These are phyloP conservation scores for Ctenopoma kingsleyae DNA, from an alignment of 2,797 vertebrate species.

Conservation along the genomic window DNA sequence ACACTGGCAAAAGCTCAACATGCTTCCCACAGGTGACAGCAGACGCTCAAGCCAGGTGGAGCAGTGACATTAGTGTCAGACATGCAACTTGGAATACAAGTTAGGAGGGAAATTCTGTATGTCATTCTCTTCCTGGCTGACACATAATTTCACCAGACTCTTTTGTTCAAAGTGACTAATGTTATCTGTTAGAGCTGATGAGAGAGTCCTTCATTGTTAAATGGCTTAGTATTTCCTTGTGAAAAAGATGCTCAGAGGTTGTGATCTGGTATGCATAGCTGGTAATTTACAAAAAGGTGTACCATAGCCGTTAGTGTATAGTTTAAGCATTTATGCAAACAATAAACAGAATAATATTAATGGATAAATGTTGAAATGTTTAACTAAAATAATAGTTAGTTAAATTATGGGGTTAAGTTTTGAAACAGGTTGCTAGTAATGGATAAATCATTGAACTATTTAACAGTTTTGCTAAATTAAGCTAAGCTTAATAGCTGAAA, in stretches of 20 bases:
- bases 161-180: neutral
- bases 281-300: neutral
- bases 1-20: conserved; percentile 53
- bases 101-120: conserved; percentile 27
- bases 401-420: no score
- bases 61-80: conserved; percentile 65
- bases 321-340: no score
- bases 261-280: neutral
- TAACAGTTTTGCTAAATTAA: no score
- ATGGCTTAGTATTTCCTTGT: neutral
- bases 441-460: no score
- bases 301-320: no score
- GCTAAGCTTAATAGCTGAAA: no score
- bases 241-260: neutral
- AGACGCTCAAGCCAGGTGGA: conserved; percentile 69
- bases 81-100: conserved; percentile 49
- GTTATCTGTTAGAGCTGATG: neutral
- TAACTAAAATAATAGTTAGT: no score
- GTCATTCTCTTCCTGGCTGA: conserved; percentile 21
- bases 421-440: no score
- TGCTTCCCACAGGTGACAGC: conserved; percentile 67
- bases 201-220: neutral
- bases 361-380: no score
- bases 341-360: no score
- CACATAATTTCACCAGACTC: conserved; percentile 6